These are phyloP conservation scores for Heliangelus exortis DNA, from an alignment of 2,797 vertebrate genomes.

Conservation along the genomic window DNA sequence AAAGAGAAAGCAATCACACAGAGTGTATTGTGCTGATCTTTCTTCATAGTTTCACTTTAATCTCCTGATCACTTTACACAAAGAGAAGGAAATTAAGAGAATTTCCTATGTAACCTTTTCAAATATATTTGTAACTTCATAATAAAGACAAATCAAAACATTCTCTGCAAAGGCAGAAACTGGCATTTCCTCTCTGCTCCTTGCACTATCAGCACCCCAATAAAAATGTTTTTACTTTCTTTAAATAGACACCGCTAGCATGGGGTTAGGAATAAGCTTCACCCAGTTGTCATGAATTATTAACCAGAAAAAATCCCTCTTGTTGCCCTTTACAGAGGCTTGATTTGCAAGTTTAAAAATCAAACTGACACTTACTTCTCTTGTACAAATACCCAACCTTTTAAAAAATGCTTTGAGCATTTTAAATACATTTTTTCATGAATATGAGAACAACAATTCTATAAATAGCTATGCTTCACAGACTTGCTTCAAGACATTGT, in stretches of 20 bases:
- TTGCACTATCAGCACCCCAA: background rate
- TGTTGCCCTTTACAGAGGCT: slow-evolving; percentile 53
- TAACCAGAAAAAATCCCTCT: slow-evolving; percentile 54
- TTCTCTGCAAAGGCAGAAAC: background rate
- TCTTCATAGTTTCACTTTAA: slow-evolving; percentile 1
- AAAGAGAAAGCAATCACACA: background rate
- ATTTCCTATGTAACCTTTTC: background rate
- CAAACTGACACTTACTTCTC: slow-evolving; percentile 67
- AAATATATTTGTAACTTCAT: background rate
- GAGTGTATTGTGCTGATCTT: background rate
- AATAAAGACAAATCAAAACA: background rate
- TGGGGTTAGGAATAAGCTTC: slow-evolving; percentile 44
- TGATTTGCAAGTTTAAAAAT: slow-evolving; percentile 75
- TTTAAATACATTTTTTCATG: slow-evolving; percentile 72
- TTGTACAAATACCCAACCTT: slow-evolving; percentile 67
- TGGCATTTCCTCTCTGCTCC: background rate
- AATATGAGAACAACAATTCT: slow-evolving; percentile 70
- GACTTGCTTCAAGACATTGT: slow-evolving; percentile 74
- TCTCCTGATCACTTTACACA: background rate
- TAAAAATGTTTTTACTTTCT: slow-evolving; percentile 9
- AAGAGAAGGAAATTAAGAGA: slow-evolving; percentile 12
- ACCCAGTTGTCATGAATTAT: slow-evolving; percentile 75
- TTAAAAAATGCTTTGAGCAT: slow-evolving; percentile 63
- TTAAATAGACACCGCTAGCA: slow-evolving; percentile 61
- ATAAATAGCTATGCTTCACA: slow-evolving; percentile 72